Base-by-base conservation (phyloP, 2,888 invertebrate species). In the Dasypolia templi region DNA sequence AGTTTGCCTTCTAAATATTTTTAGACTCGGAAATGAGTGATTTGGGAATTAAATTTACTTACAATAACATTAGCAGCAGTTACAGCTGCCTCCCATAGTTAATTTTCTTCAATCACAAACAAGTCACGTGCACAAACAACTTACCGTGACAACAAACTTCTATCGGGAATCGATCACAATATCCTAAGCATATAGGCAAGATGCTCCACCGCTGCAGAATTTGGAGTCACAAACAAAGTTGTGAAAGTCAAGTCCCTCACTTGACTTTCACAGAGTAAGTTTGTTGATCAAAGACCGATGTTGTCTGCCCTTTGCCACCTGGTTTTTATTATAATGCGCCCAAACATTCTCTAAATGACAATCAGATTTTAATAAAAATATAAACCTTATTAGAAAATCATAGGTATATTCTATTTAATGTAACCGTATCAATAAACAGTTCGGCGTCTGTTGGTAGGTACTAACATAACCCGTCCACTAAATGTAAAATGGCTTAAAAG, bases 141-240 rank as follows among this genome's bases (percentile, higher is more conserved):
- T 72, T 82, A 64, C 63, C 26, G 78, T 55, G 72, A 67, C 79
- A 64, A 78, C 53, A 82, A 80, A 82, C 61, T 82, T 79, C 19
- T 61, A 56, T 51, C 22, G 63, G 55, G 66, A 67, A 66, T 82
- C 71, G 77, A 82, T 70, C 58, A 67, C 58, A 42, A 55, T 42
- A 62, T 22, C 58, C 75, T 74, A 67, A 79, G 61, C 65, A 62
- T 77, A 77, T 82, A 77, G 68, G 77, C 82, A 56, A 44, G 65
- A 65, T 77, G 59, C 63, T 81, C 68, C 63, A 63, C n/a, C 70
- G 44, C 61, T 82, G 82, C 77, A 78, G 59, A 66, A 79, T 82
- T 71, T 78, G 79, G 79, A 67, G 83, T 67, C 55, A 66, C 70
- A 65, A 77, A 80, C 83, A 82, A 80, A 80, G 83, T 80, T 78